Evolutionary conservation across 2,888 invertebrate species (phyloP), one percentile per base, ranked within the genome.

Genomic region (Latrodectus hesperus): DNA sequence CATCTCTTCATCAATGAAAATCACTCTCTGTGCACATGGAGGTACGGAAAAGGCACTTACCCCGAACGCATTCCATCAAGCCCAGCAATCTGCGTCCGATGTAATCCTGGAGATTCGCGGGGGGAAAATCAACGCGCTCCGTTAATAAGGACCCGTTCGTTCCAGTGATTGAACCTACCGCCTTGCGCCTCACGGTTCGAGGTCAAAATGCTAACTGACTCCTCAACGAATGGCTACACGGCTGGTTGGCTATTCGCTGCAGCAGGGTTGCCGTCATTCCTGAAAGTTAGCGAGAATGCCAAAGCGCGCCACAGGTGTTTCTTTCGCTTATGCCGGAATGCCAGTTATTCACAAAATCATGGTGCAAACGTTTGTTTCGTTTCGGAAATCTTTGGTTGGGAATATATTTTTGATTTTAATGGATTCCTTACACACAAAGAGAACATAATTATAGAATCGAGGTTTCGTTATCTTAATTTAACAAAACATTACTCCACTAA

Each of bases 151-250:
- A 16, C n/a, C 60, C n/a, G 12, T 60, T n/a, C 14, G 60, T 16
- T 60, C 60, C 12, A 11, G 14, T n/a, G n/a, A 60, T 16, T 60
- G 14, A n/a, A n/a, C 14, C n/a, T 60, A 6, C 60, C 77, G 67
- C 71, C 51, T n/a, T 51, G 49, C n/a, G 51, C 38, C 11, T 14
- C 77, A 51, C 70, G 17, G 64, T 64, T 51, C 79, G 88, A 88
- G 83, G 83, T 88, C 88, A 82, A 84, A 65, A 75, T 75, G 70
- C 80, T 71, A 88, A 88, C 88, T 88, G 80, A 88, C 83, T 60
- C 38, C 79, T 81, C 83, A 64, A 26, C 87, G 73, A 71, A 88
- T 74, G 83, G 78, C 78, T 88, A 78, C 88, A 79, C 76, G 87
- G 81, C 77, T 82, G 72, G 77, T 82, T 86, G 80, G 75, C 65